Conservation (phyloP, 2,113 vertebrate genomes). For the Otis tarda region DNA sequence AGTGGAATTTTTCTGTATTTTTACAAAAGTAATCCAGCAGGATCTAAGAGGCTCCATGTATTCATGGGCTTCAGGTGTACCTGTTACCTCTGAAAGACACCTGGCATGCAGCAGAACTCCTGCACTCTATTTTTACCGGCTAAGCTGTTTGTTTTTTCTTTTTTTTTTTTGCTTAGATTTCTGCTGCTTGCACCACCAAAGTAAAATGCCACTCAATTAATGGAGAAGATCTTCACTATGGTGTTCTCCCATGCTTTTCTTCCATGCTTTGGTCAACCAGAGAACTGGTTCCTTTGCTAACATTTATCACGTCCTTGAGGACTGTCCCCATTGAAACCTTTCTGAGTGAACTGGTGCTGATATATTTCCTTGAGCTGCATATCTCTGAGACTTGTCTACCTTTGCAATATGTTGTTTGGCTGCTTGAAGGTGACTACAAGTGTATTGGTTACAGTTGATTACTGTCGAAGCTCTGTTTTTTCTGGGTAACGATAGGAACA, state of each 20-base stretch:
- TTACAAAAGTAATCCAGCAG: not conserved
- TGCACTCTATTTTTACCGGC: not conserved
- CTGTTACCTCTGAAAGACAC: not conserved
- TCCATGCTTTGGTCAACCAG: not conserved
- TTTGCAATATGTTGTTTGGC: not conserved
- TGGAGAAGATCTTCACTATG: not conserved
- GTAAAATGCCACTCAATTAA: not conserved
- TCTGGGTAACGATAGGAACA: not conserved
- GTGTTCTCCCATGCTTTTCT: not conserved
- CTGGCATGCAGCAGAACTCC: not conserved
- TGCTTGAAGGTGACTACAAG: not conserved
- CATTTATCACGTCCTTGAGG: not conserved
- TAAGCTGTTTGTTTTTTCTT: not conserved
- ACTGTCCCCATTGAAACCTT: not conserved
- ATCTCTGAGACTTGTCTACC: not conserved
- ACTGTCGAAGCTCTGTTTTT: not conserved
- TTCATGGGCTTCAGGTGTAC: not conserved
- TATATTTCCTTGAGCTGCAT: not conserved
- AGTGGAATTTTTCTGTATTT: not conserved
- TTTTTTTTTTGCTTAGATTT: not conserved
- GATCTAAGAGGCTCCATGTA: not conserved
- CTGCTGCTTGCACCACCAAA: not conserved
- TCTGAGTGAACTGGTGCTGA: not conserved
- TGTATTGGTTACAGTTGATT: not conserved
- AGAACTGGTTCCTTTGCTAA: not conserved